phyloP scores from a whole-genome alignment of 2,888 invertebrate genomes.

The Pemphredon lugubris region DNA sequence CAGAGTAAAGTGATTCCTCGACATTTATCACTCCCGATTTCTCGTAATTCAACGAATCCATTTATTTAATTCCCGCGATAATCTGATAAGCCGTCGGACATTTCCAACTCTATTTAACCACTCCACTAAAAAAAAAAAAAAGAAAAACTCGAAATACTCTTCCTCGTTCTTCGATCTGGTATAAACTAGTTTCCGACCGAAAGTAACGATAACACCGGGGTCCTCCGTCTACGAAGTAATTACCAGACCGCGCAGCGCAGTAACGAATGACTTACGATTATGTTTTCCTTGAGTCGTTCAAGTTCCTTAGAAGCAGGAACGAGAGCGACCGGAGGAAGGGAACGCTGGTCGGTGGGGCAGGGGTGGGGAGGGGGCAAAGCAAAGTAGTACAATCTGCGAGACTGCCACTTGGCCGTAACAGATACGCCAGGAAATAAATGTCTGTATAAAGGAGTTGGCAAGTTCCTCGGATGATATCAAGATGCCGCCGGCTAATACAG shows the following conservation, averaged over 20 bases:
- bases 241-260: constrained; percentile 59
- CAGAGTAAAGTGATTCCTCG: no score
- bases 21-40: no score
- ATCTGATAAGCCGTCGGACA: no score
- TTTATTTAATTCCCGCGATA: no score
- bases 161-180: no score
- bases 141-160: no score
- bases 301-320: constrained; percentile 38
- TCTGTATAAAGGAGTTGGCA: constrained; percentile 77
- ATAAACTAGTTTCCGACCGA: no score
- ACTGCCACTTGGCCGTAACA: constrained; percentile 73
- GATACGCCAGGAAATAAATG: constrained; percentile 76
- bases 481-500: constrained; percentile 74
- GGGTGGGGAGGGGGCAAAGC: no score
- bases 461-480: constrained; percentile 76
- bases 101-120: no score
- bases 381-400: constrained; percentile 75
- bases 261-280: constrained; percentile 72
- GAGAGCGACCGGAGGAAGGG: constrained; percentile 13
- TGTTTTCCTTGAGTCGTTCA: constrained; percentile 61
- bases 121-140: no score
- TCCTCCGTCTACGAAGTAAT: constrained; percentile 56
- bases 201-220: not conserved
- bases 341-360: constrained; percentile 33
- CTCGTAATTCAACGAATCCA: no score